Conservation (phyloP, 92 coral and sea anemone genomes). For the Porites lobata region DNA sequence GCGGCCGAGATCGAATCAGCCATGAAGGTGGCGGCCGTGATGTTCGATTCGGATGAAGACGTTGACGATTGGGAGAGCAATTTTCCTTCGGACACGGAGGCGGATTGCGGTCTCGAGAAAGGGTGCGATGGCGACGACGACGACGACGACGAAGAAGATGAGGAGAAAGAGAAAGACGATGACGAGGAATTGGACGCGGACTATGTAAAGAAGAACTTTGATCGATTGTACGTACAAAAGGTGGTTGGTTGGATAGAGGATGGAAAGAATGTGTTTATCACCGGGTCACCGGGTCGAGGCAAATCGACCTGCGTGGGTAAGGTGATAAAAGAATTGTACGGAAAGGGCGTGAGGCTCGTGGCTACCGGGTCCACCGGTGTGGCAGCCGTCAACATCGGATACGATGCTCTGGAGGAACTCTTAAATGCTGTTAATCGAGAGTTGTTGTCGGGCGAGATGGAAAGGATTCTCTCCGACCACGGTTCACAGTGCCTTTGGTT, state of each 20-base stretch:
- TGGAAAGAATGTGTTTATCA: neutral
- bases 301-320: constrained; percentile 3
- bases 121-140: neutral
- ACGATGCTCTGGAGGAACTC: neutral
- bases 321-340: neutral
- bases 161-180: neutral
- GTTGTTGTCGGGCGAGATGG: neutral
- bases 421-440: neutral
- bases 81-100: no score
- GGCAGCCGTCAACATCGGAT: neutral
- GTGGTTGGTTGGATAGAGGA: constrained; percentile 12
- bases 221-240: neutral
- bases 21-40: no score
- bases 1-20: neutral
- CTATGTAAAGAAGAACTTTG: constrained; percentile 14
- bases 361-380: constrained; percentile 17
- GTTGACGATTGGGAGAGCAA: no score
- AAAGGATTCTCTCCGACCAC: constrained; percentile 1
- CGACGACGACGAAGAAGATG: neutral
- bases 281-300: neutral
- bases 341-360: neutral
- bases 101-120: no score
- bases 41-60: no score
- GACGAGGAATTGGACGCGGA: neutral
- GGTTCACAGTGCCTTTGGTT: neutral